Base-by-base conservation (phyloP, 2,797 vertebrate species). In the Petrocephalus schoutedeni region DNA sequence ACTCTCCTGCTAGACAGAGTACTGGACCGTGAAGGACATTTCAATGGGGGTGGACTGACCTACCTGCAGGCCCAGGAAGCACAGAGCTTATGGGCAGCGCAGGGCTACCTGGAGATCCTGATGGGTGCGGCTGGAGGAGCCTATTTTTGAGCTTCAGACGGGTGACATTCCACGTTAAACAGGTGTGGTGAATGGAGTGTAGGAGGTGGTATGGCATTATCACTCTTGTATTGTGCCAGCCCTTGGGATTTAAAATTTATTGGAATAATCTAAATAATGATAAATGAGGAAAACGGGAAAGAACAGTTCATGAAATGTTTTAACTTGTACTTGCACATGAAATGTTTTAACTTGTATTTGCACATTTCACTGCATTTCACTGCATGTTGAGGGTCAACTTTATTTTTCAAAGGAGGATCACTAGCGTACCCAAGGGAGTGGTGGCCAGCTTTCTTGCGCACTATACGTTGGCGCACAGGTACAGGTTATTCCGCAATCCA, bases 401-500 rank as follows among this genome's bases (percentile, higher is more conserved):
- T n/a, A 77, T 45, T 77, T 77, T 45, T 77, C 64, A 71, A 71
- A 71, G 64, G 19, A 57, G 56, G 12, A 71, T 32, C 64, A 71
- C 3, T n/a, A 19, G 36, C 19, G 41, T 77, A 77, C 36, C 14
- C 36, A 19, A 71, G 71, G 71, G 36, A 45, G 71, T 45, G 71
- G 36, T 77, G 71, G 36, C 36, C 71, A 77, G 71, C 41, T 41
- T 77, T 19, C 14, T n/a, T 59, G 41, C 41, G 41, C 41, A 45
- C 16, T 77, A 77, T 67, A 67, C 61, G 32, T 67, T 32, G 61
- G 36, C 36, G 7, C 36, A 45, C 36, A n/a, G 16, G 36, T 77
- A 77, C 71, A 77, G 71, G 71, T 77, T 77, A 77, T 77, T 77
- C 71, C 36, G 71, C 71, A 77, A 77, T 77, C 71, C 71, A 45